Evolutionary conservation across 2,888 invertebrate genomes (phyloP).

Genomic region (Pammene fasciana): DNA sequence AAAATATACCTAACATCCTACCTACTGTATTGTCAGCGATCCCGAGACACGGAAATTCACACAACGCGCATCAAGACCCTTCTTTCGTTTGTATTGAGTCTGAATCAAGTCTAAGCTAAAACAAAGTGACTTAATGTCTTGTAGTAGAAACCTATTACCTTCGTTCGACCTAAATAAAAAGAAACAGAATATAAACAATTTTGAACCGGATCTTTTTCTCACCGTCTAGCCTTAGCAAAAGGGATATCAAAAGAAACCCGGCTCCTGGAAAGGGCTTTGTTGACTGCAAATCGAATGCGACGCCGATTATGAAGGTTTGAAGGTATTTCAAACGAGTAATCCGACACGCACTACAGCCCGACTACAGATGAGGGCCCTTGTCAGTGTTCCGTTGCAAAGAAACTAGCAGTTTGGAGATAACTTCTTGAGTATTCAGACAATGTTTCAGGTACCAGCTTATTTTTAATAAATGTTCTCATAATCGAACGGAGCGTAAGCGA

Average conservation of each 20-base stretch:
- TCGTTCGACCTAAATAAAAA: too few relatives aligned
- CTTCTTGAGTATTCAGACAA: neutral
- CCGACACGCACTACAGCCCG: constrained; percentile 52
- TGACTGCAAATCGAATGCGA: constrained; percentile 60
- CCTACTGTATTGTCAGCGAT: too few relatives aligned
- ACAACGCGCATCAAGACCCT: too few relatives aligned
- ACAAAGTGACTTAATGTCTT: too few relatives aligned
- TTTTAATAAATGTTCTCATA: too few relatives aligned
- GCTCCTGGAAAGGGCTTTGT: constrained; percentile 48
- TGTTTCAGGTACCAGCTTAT: neutral
- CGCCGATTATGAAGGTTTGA: constrained; percentile 58
- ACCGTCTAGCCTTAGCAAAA: constrained; percentile 24
- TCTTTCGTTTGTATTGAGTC: too few relatives aligned
- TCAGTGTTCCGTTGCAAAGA: constrained; percentile 42
- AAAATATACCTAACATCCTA: too few relatives aligned
- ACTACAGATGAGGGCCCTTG: constrained; percentile 38
- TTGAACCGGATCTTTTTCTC: constrained; percentile 14
- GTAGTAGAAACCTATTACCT: too few relatives aligned
- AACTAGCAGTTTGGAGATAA: constrained; percentile 41
- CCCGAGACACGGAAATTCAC: too few relatives aligned
- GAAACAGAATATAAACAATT: constrained; percentile 8
- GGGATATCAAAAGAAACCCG: constrained; percentile 30
- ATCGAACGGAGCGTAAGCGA: too few relatives aligned
- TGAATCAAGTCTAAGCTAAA: too few relatives aligned
- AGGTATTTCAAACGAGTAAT: constrained; percentile 55